Percentiles rank a stretch among this genome's conserved stretches.
Evolutionary conservation across 2,888 invertebrate genomes (phyloP).

Genomic region (Limnephilus rhombicus): DNA sequence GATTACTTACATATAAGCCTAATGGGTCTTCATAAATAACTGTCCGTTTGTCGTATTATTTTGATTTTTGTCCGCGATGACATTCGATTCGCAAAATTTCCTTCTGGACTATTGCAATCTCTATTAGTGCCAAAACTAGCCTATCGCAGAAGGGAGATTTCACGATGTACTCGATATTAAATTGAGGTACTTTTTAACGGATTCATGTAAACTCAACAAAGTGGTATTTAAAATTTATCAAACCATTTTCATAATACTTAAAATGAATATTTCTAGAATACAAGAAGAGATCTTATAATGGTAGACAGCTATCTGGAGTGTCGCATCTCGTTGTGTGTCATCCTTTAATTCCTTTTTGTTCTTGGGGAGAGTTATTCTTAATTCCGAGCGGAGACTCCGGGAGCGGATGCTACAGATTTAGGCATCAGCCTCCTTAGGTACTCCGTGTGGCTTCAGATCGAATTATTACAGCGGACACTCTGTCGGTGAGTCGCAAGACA

Average conservation of each 20-base stretch:
- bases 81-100: no score
- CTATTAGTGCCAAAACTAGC: no score
- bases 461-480: background rate
- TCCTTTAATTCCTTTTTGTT: slow-evolving; percentile 1
- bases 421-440: background rate
- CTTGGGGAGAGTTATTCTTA: background rate
- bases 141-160: no score
- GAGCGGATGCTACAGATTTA: slow-evolving; percentile 1
- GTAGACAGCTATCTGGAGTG: background rate
- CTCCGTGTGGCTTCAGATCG: background rate
- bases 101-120: no score
- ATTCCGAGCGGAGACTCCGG: background rate
- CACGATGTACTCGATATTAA: no score
- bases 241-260: background rate
- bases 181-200: no score
- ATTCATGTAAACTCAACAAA: no score
- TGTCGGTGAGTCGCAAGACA: background rate
- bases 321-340: background rate
- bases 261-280: background rate
- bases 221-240: no score
- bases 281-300: background rate
- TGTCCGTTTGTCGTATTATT: no score
- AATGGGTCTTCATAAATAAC: no score
- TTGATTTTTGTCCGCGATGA: no score
- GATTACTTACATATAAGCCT: no score